These are phyloP conservation scores for Spondyliosoma cantharus DNA, from an alignment of 2,797 vertebrate species.

Conservation along the genomic window DNA sequence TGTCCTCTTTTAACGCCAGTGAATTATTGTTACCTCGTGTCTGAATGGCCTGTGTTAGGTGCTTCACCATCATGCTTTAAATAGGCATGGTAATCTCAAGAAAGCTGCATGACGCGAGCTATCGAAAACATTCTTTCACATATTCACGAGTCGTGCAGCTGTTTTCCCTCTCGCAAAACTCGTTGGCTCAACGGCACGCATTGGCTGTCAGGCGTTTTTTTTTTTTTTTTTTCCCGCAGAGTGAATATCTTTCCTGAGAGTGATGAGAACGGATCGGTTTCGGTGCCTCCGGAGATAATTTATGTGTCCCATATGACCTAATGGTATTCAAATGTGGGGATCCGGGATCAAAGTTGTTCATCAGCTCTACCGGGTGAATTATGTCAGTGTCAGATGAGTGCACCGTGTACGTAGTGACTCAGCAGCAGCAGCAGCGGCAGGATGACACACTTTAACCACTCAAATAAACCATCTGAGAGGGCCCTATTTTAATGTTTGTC, in stretches of 20 bases:
- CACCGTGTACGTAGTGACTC: conserved; percentile 1
- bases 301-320: conserved; percentile 19
- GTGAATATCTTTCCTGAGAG: conserved; percentile 24
- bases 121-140: background rate
- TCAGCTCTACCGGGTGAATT: conserved; percentile 24
- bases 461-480: conserved; percentile 12
- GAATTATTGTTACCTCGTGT: background rate
- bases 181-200: conserved; percentile 14
- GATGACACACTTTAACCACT: conserved; percentile 7
- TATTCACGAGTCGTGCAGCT: background rate
- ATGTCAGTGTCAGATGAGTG: conserved; percentile 32
- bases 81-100: background rate
- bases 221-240: background rate
- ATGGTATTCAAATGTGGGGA: conserved; percentile 39
- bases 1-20: too few species aligned
- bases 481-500: background rate
- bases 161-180: background rate
- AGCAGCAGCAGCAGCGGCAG: background rate
- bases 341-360: conserved; percentile 34
- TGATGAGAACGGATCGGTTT: conserved; percentile 42
- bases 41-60: background rate
- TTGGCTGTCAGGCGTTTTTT: background rate
- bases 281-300: conserved; percentile 32
- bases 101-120: background rate
- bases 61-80: background rate